These are phyloP conservation scores for Anisognathus igniventris DNA, from an alignment of 2,797 vertebrate species.

Conservation along the genomic window DNA sequence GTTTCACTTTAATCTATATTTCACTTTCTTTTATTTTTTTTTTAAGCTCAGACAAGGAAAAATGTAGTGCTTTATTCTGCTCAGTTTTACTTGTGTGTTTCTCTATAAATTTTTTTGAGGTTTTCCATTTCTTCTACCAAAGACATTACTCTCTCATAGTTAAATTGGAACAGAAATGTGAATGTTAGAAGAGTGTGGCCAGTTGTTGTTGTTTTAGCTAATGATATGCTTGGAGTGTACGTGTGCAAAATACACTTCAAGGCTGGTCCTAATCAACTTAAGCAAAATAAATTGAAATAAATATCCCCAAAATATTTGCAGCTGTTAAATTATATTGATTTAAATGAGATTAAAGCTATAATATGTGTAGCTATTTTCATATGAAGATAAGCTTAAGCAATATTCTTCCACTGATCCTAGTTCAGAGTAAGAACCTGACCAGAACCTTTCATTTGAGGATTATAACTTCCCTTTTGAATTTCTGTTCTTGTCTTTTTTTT, in stretches of 20 bases:
- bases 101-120: background rate
- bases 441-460: background rate
- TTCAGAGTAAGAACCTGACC: background rate
- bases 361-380: background rate
- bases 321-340: slow-evolving; percentile 38
- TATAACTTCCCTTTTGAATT: background rate
- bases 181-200: background rate
- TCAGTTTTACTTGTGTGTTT: background rate
- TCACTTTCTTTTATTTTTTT: background rate
- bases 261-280: slow-evolving; percentile 22
- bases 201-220: background rate
- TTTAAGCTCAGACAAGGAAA: background rate
- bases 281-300: slow-evolving; percentile 45
- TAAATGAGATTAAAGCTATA: slow-evolving; percentile 39
- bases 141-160: background rate
- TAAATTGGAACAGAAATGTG: background rate
- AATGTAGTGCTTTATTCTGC: accelerated
- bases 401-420: slow-evolving; percentile 2
- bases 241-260: slow-evolving; percentile 15
- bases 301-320: slow-evolving; percentile 7
- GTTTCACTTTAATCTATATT: background rate
- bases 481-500: background rate
- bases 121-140: background rate
- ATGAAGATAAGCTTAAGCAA: slow-evolving; percentile 8
- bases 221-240: background rate